Evolutionary conservation across 1,140 invertebrate species (phyloP), one percentile per base, ranked within the genome.

Genomic region (Listronotus bonariensis): DNA sequence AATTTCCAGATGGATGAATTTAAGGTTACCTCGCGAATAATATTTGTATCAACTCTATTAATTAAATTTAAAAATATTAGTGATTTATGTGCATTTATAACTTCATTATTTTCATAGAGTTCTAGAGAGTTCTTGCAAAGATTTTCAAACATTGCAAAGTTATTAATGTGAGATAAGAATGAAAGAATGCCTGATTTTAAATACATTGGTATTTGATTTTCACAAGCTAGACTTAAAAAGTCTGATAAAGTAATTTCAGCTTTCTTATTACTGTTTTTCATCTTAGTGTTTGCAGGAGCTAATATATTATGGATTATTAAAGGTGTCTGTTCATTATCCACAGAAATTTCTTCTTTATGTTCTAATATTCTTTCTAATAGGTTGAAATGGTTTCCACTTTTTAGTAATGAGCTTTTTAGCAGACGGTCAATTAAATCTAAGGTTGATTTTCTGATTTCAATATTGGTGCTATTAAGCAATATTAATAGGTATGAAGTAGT

Each of bases 261-360:
- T 0, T 67, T 32, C 38, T 12, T 38, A 14, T 7, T 11, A 58
- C 26, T 57, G 40, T 65, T 61, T 15, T 65, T 53, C 6, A 26
- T 36, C 32, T 63, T 53, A 0, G 45, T 48, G 14, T 63, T 67
- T 11, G 17, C 26, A 3, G 82, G 80, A n/a, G 81, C 83, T 0
- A 85, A 63, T 38, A 82, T 61, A 41, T 82, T 82, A 46, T 80
- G 84, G 0, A 86, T 67, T 42, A 81, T 73, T 5, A 86, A 51
- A 0, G 84, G 80, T 6, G 86, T 67, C 59, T 87, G 88, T 53
- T 89, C 83, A 60, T 81, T 74, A 69, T 90, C 89, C 43, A 88
- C 71, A 32, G 80, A 49, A 41, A 91, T 78, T 72, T 90, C 88
- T 15, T 81, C 74, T 31, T 59, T 64, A 42, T 70, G 54, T 18